phyloP scores from a whole-genome alignment of 2,888 invertebrate genomes.

The Drymonia ruficornis region DNA sequence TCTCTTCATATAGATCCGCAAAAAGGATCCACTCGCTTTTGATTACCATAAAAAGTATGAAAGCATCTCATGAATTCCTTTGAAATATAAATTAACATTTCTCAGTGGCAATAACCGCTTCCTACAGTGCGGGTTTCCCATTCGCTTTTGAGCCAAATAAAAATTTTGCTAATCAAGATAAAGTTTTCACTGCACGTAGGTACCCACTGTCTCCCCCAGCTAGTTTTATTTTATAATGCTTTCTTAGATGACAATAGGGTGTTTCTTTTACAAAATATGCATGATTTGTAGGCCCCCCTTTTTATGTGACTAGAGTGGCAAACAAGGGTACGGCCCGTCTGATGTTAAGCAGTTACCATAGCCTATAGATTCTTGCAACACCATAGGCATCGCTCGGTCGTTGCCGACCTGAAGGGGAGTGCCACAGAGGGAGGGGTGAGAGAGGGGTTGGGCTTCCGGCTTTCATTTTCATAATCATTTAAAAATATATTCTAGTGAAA shows the following conservation, averaged over 20 bases:
- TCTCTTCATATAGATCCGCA: neutral
- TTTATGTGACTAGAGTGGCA: no score
- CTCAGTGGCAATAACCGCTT: constrained; percentile 11
- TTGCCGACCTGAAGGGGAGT: no score
- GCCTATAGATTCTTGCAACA: no score
- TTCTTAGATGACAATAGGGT: neutral
- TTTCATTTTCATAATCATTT: no score
- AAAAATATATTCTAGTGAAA: neutral
- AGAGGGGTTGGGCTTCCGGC: no score
- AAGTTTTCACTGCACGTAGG: constrained; percentile 9
- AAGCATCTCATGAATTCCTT: constrained; percentile 25
- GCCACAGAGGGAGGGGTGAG: no score
- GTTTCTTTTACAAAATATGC: no score
- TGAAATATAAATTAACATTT: constrained; percentile 34
- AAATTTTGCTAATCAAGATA: constrained; percentile 13
- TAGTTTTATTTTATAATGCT: neutral
- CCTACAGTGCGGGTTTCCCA: constrained; percentile 8
- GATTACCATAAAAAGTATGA: constrained; percentile 13
- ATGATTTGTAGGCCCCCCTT: no score
- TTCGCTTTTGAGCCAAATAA: constrained; percentile 15
- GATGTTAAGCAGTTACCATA: no score
- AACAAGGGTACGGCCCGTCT: no score
- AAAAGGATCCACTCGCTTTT: neutral
- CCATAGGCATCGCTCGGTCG: no score
- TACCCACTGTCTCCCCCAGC: neutral